Base-by-base conservation (phyloP, 2,797 vertebrate genomes). In the Melanotaenia boesemani region DNA sequence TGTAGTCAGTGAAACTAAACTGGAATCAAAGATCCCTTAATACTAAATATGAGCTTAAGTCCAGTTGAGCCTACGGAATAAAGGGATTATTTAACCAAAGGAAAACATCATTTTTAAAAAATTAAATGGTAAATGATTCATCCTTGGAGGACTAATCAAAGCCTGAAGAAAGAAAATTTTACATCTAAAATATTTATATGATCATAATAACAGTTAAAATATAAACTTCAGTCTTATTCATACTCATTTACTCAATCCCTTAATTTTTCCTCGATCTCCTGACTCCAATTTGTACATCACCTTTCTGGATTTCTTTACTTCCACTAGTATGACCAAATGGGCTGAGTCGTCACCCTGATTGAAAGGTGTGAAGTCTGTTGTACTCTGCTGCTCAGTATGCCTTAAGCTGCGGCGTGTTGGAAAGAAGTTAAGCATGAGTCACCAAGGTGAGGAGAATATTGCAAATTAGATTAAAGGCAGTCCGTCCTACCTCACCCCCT, bases 381-480 rank as follows among this genome's bases (percentile, higher is more conserved):
- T 39, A 13, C 64, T 46, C 55, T 9, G 65, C 28, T 24, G 82
- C 62, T 64, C 52, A 1, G 32, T 20, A 30, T 77, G 56, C 62
- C 36, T 77, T 60, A 3, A 59, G 69, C 69, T 78, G 70, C 63
- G 2, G 28, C 6, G 54, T 32, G 3, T 76, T 63, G 77, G 22
- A 76, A 77, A 64, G 62, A 76, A 20, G 54, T 63, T n/a, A 11
- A 44, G 67, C 24, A 68, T 48, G 77, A 85, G 48, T 34, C 22
- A 16, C 59, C 52, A 50, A 76, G 72, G 68, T 66, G 80, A 70
- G 46, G 36, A 67, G 75, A 75, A 76, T 67, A 71, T 67, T 10
- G 20, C 65, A 57, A 71, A 73, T 50, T 67, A 75, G 77, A 85
- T 87, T 73, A 82, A 70, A 66, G 52, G 56, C 1, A 11, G 28